Conservation (phyloP, 2,797 vertebrate species). For the Sphenodon punctatus region DNA sequence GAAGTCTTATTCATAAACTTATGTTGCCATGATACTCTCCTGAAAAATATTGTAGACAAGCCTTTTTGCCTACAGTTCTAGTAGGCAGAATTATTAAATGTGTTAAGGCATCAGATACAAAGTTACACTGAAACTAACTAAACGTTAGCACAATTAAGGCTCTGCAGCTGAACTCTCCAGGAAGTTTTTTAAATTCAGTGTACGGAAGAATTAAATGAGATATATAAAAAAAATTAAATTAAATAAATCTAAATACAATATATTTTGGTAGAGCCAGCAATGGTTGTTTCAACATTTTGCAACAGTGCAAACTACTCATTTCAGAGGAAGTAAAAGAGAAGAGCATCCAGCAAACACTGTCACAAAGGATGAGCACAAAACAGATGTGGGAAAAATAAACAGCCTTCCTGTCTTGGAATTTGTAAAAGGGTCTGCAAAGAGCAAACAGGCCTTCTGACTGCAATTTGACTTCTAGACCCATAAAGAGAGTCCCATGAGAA, state of each 20-base stretch:
- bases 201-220: constrained; percentile 20
- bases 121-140: not conserved
- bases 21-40: not conserved
- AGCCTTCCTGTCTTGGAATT: constrained; percentile 89
- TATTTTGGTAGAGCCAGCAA: constrained; percentile 44
- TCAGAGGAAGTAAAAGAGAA: constrained; percentile 69
- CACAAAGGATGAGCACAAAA: constrained; percentile 83
- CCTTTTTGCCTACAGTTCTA: not conserved
- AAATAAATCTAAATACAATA: constrained; percentile 48
- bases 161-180: not conserved
- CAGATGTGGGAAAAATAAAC: constrained; percentile 99
- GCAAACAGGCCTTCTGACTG: constrained; percentile 79
- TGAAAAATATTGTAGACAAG: not conserved
- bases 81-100: not conserved
- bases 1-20: not conserved
- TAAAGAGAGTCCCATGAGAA: constrained; percentile 71
- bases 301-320: constrained; percentile 75
- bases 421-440: constrained; percentile 88
- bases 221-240: too few relatives aligned
- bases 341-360: constrained; percentile 82
- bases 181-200: not conserved
- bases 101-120: not conserved
- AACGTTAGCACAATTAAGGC: not conserved
- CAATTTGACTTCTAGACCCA: constrained; percentile 70
- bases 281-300: constrained; percentile 66